Conservation (phyloP, 2,797 vertebrate species). For the Gymnopithys bicolor region DNA sequence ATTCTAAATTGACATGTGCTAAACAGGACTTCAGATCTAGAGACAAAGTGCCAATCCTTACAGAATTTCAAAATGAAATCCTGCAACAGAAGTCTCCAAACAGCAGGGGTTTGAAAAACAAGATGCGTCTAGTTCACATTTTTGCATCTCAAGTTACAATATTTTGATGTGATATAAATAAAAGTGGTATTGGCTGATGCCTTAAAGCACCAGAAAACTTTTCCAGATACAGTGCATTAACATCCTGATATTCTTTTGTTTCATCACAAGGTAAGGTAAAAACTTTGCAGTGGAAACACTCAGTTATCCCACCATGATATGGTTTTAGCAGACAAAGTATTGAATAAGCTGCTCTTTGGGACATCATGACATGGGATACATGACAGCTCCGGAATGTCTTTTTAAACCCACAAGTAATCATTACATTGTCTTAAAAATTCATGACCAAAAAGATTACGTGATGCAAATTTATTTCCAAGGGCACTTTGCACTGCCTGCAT, state of each 20-base stretch:
- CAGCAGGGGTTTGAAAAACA: background rate
- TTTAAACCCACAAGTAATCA: background rate
- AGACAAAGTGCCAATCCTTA: background rate
- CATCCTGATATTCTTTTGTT: background rate
- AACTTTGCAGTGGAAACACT: background rate
- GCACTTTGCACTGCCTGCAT: background rate
- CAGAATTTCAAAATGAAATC: background rate
- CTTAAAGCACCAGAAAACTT: background rate
- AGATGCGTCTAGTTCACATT: background rate
- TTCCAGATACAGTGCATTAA: background rate
- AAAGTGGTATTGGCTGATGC: background rate
- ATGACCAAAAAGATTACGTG: background rate
- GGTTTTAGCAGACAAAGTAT: background rate
- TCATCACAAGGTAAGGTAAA: background rate
- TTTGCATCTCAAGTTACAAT: background rate
- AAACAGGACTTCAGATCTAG: background rate
- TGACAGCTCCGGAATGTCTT: background rate
- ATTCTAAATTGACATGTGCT: background rate
- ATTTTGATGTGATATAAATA: background rate
- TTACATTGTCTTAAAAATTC: background rate
- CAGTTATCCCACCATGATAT: background rate
- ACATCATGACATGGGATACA: accelerated
- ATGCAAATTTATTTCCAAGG: background rate
- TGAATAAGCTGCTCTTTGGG: background rate
- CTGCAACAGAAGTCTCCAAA: background rate